Conservation (phyloP, 2,113 vertebrate genomes). For the Corvus hawaiiensis region DNA sequence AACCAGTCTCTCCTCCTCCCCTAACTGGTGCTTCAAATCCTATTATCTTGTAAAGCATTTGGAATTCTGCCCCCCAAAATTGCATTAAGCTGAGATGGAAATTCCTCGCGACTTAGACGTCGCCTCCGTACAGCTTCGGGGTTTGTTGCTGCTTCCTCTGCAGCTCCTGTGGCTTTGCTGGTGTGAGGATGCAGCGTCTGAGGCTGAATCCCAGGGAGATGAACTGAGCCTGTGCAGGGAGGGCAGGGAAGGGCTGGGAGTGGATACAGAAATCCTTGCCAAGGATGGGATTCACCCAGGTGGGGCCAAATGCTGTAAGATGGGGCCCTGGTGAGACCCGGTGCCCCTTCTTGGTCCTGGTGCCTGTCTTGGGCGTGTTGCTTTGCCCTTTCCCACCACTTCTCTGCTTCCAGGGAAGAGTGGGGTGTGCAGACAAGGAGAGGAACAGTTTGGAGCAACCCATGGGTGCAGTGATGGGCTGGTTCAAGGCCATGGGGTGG, state of each 20-base stretch:
- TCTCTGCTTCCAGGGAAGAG: neutral
- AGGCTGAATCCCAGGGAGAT: too few species aligned
- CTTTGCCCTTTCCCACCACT: neutral
- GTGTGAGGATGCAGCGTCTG: rapidly evolving
- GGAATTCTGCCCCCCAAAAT: neutral
- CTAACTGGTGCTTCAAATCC: neutral
- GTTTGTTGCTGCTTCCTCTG: neutral
- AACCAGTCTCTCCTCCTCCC: neutral
- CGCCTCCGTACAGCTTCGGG: rapidly evolving
- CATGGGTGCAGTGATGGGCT: neutral
- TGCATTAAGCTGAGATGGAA: neutral
- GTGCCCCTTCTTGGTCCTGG: neutral
- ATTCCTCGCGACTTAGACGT: neutral
- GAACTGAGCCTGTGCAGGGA: neutral
- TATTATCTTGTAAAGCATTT: neutral
- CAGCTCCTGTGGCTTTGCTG: neutral
- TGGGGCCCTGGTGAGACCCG: rapidly evolving
- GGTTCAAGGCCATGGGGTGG: neutral
- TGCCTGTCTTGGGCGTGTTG: neutral
- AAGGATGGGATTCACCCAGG: neutral
- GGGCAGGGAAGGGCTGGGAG: neutral
- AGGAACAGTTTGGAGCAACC: neutral
- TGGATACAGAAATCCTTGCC: neutral
- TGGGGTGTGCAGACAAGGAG: neutral
- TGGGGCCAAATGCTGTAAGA: neutral